phyloP scores from a whole-genome alignment of 2,113 vertebrate genomes.

The Ceyx margarethae region DNA sequence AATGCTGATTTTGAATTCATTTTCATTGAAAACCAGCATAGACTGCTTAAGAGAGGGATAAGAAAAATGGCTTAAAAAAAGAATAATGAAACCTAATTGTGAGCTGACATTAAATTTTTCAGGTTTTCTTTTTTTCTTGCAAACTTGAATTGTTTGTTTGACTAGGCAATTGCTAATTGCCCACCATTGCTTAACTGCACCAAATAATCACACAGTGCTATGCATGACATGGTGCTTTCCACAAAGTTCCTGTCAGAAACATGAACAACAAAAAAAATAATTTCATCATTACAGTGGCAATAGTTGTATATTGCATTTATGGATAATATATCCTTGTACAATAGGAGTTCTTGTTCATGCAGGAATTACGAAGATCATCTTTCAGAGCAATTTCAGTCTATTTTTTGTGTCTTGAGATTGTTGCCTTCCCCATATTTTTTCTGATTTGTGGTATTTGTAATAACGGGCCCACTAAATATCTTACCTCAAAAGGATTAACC shows the following conservation, averaged over 20 bases:
- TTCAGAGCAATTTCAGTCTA: not conserved
- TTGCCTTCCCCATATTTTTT: not conserved
- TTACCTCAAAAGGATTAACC: not conserved
- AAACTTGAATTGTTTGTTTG: not conserved
- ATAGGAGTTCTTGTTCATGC: not conserved
- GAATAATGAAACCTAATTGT: not conserved
- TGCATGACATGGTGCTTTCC: not conserved
- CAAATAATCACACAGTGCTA: not conserved
- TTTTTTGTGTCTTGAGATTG: not conserved
- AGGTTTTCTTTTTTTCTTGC: not conserved
- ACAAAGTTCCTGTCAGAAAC: not conserved
- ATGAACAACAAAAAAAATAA: not conserved
- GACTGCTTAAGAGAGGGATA: not conserved
- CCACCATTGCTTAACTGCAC: not conserved
- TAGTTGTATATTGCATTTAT: not conserved
- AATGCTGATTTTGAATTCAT: not conserved
- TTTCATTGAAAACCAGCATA: not conserved
- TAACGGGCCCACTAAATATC: not conserved
- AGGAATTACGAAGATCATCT: not conserved
- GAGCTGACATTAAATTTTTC: not conserved
- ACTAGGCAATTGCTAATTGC: not conserved
- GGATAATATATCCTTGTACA: not conserved
- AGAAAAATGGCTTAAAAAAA: not conserved
- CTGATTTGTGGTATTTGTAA: not conserved
- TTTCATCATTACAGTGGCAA: not conserved